Conservation (phyloP, 23 tunicate genomes). For the Styela plicata region DNA sequence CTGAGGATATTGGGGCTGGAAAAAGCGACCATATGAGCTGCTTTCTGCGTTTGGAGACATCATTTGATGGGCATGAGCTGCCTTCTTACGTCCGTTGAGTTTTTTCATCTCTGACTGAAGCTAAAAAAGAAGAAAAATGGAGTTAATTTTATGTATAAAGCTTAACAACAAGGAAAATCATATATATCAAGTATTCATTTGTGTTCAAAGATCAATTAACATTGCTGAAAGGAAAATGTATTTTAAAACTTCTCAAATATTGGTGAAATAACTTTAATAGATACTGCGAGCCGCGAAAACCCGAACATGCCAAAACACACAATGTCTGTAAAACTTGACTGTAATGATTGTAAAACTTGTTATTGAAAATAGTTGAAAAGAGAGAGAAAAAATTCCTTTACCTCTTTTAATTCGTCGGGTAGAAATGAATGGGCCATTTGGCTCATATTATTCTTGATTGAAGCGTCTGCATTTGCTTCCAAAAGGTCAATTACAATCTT, state of each 20-base stretch:
- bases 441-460: constrained; percentile 22
- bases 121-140: neutral
- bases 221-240: no score
- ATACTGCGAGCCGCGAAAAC: no score
- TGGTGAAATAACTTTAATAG: no score
- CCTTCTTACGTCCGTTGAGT: neutral
- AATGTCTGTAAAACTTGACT: neutral
- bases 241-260: no score
- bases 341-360: neutral
- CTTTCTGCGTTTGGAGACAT: neutral
- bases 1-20: neutral
- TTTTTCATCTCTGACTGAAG: constrained; percentile 11
- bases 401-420: neutral
- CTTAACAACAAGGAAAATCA: no score
- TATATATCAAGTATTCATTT: no score
- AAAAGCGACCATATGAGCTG: neutral
- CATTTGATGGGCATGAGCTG: neutral
- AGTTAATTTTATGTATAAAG: neutral
- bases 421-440: constrained; percentile 27
- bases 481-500: constrained; percentile 2
- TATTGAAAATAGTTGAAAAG: neutral
- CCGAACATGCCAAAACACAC: neutral
- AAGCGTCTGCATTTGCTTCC: constrained; percentile 17
- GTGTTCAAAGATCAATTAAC: no score
- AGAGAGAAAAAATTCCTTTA: neutral